Evolutionary conservation across 2,113 vertebrate species (phyloP).

Genomic region (Rhynchomys soricoides): DNA sequence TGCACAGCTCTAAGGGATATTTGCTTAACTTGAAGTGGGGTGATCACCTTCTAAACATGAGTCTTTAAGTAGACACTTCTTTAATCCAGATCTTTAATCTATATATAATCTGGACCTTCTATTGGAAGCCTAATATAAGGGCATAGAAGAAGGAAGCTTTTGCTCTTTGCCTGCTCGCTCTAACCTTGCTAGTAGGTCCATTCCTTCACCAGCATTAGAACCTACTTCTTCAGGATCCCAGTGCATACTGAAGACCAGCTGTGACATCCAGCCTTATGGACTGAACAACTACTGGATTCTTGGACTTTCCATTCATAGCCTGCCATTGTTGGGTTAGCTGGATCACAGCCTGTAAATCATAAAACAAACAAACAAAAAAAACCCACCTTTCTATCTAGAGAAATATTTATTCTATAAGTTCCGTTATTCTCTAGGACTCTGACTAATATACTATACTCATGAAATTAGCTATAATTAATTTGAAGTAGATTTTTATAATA

Average conservation of each 20-base stretch:
- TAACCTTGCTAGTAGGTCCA: not conserved
- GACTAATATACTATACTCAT: not conserved
- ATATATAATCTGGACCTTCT: not conserved
- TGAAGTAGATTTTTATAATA: not conserved
- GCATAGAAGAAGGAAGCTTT: not conserved
- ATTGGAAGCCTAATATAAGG: not conserved
- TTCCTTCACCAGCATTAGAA: not conserved
- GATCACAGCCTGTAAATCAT: not conserved
- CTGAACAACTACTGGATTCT: not conserved
- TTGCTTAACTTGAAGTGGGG: not conserved
- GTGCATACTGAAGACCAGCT: not conserved
- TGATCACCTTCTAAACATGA: not conserved
- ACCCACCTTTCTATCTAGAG: not conserved
- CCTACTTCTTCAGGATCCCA: not conserved
- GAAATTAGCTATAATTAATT: not conserved
- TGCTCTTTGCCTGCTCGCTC: not conserved
- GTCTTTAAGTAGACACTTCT: not conserved
- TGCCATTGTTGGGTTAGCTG: not conserved
- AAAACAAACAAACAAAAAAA: too few relatives aligned
- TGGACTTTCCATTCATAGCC: not conserved
- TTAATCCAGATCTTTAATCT: not conserved
- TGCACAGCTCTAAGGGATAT: too few relatives aligned
- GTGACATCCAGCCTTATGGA: not conserved
- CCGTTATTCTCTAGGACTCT: not conserved
- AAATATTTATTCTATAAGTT: not conserved